These are phyloP conservation scores for Calephelis virginiensis DNA, from an alignment of 1,140 invertebrate species.

Conservation along the genomic window DNA sequence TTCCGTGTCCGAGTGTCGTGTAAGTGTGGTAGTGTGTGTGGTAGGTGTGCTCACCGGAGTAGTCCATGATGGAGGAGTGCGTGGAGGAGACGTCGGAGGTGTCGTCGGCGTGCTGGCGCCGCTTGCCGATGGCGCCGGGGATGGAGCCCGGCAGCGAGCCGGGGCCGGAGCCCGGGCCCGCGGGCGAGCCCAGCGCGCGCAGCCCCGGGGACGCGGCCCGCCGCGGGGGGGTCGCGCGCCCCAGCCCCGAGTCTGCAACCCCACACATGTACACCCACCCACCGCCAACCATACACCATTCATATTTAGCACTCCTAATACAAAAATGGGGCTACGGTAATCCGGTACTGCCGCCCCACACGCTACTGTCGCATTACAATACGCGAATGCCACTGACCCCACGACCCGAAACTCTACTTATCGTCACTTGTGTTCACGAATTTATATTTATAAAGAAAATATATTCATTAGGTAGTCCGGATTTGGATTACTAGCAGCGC, in stretches of 20 bases:
- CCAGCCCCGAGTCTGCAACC: constrained; percentile 87
- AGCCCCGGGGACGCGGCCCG: constrained; percentile 88
- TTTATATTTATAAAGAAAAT: too few relatives aligned
- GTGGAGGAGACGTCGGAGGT: constrained; percentile 91
- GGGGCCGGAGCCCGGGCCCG: constrained; percentile 70
- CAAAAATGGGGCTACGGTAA: too few relatives aligned
- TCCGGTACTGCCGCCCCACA: too few relatives aligned
- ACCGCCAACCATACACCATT: neutral
- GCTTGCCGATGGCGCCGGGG: constrained; percentile 88
- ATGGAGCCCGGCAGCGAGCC: constrained; percentile 90
- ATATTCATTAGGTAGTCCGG: too few relatives aligned
- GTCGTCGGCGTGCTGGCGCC: constrained; percentile 87
- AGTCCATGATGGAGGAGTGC: constrained; percentile 90
- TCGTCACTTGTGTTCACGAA: too few relatives aligned
- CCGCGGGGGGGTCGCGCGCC: constrained; percentile 88
- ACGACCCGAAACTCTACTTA: too few relatives aligned
- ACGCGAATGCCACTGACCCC: too few relatives aligned
- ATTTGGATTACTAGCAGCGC: too few relatives aligned
- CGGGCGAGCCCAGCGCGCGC: constrained; percentile 79
- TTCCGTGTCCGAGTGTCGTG: too few relatives aligned
- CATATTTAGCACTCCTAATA: too few relatives aligned
- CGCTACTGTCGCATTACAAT: too few relatives aligned
- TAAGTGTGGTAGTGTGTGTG: too few relatives aligned
- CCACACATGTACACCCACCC: constrained; percentile 42
- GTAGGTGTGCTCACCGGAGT: constrained; percentile 82